Conservation (phyloP, 2,113 vertebrate species). For the Tricholaema leucomelas region DNA sequence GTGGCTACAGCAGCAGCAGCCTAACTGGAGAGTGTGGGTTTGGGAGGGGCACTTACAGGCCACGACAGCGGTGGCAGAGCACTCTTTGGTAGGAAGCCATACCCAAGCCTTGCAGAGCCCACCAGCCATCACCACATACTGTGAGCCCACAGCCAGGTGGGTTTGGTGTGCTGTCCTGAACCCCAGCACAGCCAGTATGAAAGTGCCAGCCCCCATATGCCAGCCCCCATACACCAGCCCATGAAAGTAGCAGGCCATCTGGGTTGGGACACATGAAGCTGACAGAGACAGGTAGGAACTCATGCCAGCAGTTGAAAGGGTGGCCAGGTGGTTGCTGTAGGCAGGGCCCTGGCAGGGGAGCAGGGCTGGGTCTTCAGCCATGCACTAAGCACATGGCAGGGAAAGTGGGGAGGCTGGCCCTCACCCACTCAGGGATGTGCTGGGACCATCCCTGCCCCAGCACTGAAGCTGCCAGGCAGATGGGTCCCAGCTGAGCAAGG, state of each 20-base stretch:
- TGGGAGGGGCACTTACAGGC: background rate
- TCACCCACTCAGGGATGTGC: background rate
- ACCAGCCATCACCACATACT: background rate
- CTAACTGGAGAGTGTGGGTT: background rate
- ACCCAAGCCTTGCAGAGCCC: background rate
- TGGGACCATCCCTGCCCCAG: background rate
- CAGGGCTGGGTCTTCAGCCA: background rate
- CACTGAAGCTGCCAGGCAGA: background rate
- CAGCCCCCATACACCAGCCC: background rate
- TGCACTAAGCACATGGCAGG: background rate
- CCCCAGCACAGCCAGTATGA: background rate
- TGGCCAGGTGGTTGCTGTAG: background rate
- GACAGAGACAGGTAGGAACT: background rate
- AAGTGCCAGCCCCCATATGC: background rate
- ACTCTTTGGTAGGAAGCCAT: constrained; percentile 20
- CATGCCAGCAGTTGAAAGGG: background rate
- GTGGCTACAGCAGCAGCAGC: constrained; percentile 39
- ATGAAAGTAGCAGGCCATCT: background rate
- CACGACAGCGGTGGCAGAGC: background rate
- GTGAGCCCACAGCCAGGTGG: fast-evolving
- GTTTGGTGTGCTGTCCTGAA: background rate
- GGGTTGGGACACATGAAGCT: background rate
- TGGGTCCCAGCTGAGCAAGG: fast-evolving
- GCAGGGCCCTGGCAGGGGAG: background rate
- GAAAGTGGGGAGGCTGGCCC: background rate